These are phyloP conservation scores for Argopecten irradians DNA, from an alignment of 1,140 invertebrate genomes.

Conservation along the genomic window DNA sequence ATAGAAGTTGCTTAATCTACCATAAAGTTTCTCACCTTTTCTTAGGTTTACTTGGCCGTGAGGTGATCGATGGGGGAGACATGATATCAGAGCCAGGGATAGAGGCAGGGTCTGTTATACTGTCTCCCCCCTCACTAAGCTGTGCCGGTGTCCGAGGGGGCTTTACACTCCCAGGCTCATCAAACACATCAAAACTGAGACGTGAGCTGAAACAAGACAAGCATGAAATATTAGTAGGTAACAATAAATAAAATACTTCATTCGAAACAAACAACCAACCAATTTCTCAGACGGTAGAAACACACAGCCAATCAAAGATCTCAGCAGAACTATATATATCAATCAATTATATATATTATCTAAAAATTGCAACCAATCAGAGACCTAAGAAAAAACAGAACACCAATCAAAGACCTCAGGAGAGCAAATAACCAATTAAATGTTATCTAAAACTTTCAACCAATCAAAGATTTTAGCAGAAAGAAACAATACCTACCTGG, in stretches of 20 bases:
- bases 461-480: no score
- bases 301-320: not conserved
- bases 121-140: conserved; percentile 56
- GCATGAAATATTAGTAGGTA: not conserved
- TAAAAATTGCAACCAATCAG: no score
- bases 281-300: not conserved
- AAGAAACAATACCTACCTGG: no score
- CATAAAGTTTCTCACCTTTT: conserved; percentile 59
- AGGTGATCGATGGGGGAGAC: conserved; percentile 61
- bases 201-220: not conserved
- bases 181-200: conserved; percentile 51
- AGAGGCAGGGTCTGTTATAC: conserved; percentile 62
- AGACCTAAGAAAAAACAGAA: no score
- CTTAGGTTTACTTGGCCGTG: conserved; percentile 64
- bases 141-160: conserved; percentile 51
- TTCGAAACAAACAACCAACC: not conserved
- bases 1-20: not conserved
- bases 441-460: no score
- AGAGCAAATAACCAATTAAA: no score
- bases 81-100: conserved; percentile 62
- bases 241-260: not conserved
- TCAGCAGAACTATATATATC: no score
- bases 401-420: no score
- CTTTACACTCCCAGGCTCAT: conserved; percentile 53
- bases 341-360: no score